Evolutionary conservation across 2,888 invertebrate genomes (phyloP).

Genomic region (Cantharis nigra): DNA sequence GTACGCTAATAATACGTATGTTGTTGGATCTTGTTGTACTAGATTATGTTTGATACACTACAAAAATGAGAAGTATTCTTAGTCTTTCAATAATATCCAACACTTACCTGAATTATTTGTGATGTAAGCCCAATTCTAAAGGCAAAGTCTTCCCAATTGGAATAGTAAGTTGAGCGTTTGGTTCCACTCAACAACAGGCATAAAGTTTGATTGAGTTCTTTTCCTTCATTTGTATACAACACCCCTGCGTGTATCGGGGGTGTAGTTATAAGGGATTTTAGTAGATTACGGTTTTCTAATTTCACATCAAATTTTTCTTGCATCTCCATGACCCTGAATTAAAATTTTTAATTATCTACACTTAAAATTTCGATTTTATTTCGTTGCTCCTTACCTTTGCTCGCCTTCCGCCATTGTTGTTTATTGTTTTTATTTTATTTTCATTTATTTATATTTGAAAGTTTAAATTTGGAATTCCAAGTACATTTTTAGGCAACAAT

Average conservation of each 20-base stretch:
- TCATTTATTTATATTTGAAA: no score
- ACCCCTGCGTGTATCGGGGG: conserved; percentile 27
- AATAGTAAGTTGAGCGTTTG: not conserved
- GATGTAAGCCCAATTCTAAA: conserved; percentile 21
- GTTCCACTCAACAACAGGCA: conserved; percentile 21
- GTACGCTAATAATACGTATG: conserved; percentile 22
- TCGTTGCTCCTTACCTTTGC: not conserved
- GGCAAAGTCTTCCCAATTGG: conserved; percentile 29
- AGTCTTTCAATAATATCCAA: not conserved
- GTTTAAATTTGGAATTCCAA: no score
- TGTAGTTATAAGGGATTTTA: conserved; percentile 14
- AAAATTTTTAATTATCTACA: not conserved
- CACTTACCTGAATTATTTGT: conserved; percentile 17
- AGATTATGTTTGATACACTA: conserved; percentile 21
- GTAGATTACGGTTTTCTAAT: conserved; percentile 13
- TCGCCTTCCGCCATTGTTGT: not conserved
- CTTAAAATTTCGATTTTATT: not conserved
- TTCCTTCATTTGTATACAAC: conserved; percentile 18
- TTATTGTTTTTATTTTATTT: no score
- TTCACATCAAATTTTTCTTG: not conserved
- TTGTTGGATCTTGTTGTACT: conserved; percentile 26
- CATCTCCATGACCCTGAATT: not conserved
- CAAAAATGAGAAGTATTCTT: not conserved
- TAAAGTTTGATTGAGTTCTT: conserved; percentile 18
- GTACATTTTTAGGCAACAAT: no score